Base-by-base conservation (phyloP, 2,888 invertebrate species). In the Hartigia nigra region DNA sequence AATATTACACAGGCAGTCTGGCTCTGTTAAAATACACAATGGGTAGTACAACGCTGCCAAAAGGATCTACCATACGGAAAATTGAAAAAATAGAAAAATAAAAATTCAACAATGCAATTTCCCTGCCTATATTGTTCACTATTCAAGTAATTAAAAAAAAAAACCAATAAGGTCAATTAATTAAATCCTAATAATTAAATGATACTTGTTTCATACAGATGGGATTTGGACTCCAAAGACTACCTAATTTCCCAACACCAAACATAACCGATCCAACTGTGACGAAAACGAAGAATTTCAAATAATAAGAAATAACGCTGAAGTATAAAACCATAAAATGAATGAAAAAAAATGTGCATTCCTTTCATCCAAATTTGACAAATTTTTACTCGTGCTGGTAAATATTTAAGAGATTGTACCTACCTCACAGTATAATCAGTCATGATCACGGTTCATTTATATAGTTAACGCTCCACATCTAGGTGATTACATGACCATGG, bases 381-480 rank as follows among this genome's bases (percentile, higher is more conserved):
- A 74, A n/a, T n/a, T 39, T 77, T 36, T 74, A 77, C 76, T 75
- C n/a, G 11, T 34, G 72, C 74, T 23, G 23, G 2, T 14, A 9
- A 55, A 23, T 23, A 55, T 55, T 23, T 55, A 55, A 55, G 23
- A 55, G 2, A 55, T 55, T 23, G 75, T 37, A 31, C 74, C 78
- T 78, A 82, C 80, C 86, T 83, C 87, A 87, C 86, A 86, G 84
- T 81, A 85, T 86, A 86, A 86, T 87, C 85, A 86, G 83, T 84
- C 35, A 36, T 23, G n/a, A 74, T 74, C 36, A 32, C 36, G n/a
- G 36, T 69, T 87, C 86, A 88, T 88, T 88, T 87, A 86, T 87
- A 86, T 83, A 84, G 82, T 55, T 84, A 80, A 84, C 83, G 83
- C 85, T 82, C 81, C 81, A 82, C 82, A 84, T 84, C 81, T 86